Conservation (phyloP, 2,113 vertebrate genomes). For the Apteryx owenii region DNA sequence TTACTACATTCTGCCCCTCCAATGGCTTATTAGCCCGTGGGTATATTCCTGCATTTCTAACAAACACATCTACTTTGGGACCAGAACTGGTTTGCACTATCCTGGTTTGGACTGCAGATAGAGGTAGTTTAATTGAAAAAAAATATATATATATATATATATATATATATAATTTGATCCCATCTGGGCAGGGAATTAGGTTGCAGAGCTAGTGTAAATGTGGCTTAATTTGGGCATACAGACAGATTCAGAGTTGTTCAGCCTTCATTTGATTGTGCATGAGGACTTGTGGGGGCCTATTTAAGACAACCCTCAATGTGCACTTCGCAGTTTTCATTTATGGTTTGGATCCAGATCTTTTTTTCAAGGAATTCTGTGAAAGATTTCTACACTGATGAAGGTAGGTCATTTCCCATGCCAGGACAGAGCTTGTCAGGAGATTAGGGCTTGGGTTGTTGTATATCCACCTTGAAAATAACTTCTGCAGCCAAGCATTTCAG, state of each 20-base stretch:
- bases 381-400: constrained; percentile 31
- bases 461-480: constrained; percentile 34
- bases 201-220: not conserved
- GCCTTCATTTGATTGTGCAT: not conserved
- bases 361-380: constrained; percentile 16
- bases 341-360: not conserved
- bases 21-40: not conserved
- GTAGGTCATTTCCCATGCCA: not conserved
- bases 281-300: not conserved
- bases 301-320: not conserved
- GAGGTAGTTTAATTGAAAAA: not conserved
- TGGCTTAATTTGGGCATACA: not conserved
- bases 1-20: constrained; percentile 17
- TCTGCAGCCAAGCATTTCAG: constrained; percentile 48
- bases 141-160: no score
- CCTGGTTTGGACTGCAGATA: not conserved
- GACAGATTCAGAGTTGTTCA: not conserved
- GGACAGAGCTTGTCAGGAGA: constrained; percentile 33
- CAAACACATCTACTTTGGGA: not conserved
- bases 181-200: not conserved
- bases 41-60: constrained; percentile 1
- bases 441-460: constrained; percentile 20
- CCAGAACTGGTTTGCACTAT: not conserved
- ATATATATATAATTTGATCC: not conserved
- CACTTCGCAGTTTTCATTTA: not conserved